Evolutionary conservation across 2,888 invertebrate species (phyloP), one percentile per base, ranked within the genome.

Genomic region (Gibbula magus): DNA sequence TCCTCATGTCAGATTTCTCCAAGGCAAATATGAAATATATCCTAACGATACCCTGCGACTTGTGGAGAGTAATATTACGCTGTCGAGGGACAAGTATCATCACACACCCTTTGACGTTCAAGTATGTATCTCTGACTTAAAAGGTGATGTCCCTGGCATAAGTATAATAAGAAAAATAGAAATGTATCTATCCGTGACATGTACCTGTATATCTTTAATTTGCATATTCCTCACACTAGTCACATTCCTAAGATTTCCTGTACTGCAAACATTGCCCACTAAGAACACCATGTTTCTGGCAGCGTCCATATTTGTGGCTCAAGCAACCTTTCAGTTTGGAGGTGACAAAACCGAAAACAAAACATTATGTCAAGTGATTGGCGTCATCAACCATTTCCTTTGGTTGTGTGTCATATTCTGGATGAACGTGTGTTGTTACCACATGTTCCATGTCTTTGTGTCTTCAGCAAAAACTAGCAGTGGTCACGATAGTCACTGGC

Each of bases 351-450:
- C 78, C 16, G 66, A 79, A 20, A 53, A 56, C 25, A 45, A 25
- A 1, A 39, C 74, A 0, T 54, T 78, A 1, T 88, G 88, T 75
- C n/a, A 77, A 54, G 75, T 76, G 10, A 75, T 86, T 25, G 86
- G 85, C 10, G 79, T 85, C 20, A 10, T 79, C 4, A 66, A 84
- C n/a, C 88, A 88, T 76, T 86, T 81, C 66, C 78, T 82, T 51
- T 87, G 86, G 86, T 53, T 88, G 70, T 67, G 83, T 3, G 54
- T 81, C 1, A 78, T 85, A 29, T 79, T 83, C 22, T 86, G 86
- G 81, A 84, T 84, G 83, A 82, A 83, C 32, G 76, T 84, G 16
- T 86, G 85, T 73, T 83, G 84, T 53, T 83, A 82, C 53, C 86
- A 86, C 70, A 54, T 56, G 54, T 80, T 67, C 79, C 75, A 81